phyloP scores from a whole-genome alignment of 2,113 vertebrate species.

The Psophia crepitans region DNA sequence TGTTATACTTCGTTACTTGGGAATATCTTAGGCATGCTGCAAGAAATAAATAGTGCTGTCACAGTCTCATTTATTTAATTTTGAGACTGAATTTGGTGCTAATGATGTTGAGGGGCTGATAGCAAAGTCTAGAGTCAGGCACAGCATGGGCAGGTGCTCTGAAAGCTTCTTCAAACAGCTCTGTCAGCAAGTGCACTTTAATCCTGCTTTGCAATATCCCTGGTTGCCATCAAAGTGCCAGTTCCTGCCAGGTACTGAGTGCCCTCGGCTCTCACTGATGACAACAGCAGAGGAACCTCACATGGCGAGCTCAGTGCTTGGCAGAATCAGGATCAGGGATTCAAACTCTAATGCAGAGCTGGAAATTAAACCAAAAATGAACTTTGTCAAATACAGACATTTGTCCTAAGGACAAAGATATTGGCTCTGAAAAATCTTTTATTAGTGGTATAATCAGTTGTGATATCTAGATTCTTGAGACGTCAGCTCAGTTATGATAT shows the following conservation, averaged over 20 bases:
- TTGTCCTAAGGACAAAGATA: background rate
- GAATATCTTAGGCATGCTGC: background rate
- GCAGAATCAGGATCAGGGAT: constrained; percentile 7
- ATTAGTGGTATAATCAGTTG: background rate
- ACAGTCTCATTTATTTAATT: constrained; percentile 23
- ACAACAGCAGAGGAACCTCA: constrained; percentile 27
- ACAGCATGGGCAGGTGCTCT: constrained; percentile 46
- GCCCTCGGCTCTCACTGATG: background rate
- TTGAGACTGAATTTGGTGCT: constrained; percentile 16
- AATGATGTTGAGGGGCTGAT: constrained; percentile 38
- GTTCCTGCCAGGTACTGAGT: constrained; percentile 42
- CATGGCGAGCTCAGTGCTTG: background rate
- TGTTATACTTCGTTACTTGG: background rate
- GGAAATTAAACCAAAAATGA: background rate
- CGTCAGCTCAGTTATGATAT: background rate
- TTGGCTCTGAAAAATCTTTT: background rate
- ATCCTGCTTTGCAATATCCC: constrained; percentile 39
- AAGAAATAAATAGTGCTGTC: constrained; percentile 10
- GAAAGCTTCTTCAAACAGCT: constrained; percentile 46
- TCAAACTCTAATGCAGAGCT: background rate
- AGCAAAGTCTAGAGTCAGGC: constrained; percentile 15
- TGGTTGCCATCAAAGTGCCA: constrained; percentile 36
- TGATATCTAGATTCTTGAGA: background rate
- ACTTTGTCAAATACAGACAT: background rate
- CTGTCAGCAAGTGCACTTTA: constrained; percentile 47